Percentiles rank a stretch among this genome's conserved stretches.
Conservation (phyloP, 2,888 invertebrate species). For the Rhabditoides inermis region DNA sequence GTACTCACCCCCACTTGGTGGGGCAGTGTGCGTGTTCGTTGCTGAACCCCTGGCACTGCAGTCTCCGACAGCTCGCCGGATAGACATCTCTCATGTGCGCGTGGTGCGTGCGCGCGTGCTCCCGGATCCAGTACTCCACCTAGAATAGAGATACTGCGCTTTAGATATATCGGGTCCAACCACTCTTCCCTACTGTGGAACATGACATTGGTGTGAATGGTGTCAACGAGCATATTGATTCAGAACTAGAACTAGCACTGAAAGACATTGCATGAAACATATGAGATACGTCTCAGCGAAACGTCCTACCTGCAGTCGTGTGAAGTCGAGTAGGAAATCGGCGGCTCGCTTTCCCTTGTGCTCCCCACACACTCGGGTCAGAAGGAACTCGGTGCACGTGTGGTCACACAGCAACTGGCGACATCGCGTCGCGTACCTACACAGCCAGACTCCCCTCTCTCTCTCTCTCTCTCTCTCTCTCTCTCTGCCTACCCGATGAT, state of each 20-base stretch:
- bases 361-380: constrained; percentile 33
- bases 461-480: no score
- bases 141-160: constrained; percentile 14
- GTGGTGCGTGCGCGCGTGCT: constrained; percentile 17
- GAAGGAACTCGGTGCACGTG: constrained; percentile 40
- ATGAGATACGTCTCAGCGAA: not conserved
- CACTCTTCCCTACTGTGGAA: no score
- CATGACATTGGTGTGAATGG: not conserved
- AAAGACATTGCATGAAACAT: not conserved
- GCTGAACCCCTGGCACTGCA: constrained; percentile 44
- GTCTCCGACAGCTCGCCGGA: constrained; percentile 30
- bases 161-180: no score
- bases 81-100: constrained; percentile 10
- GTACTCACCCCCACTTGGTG: not conserved
- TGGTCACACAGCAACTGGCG: constrained; percentile 48
- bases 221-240: not conserved
- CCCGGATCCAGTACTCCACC: constrained; percentile 49
- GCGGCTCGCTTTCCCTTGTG: constrained; percentile 31
- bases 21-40: constrained; percentile 22
- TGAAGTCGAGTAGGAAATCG: constrained; percentile 44
- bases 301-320: constrained; percentile 36
- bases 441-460: no score
- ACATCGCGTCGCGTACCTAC: no score
- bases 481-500: constrained; percentile 37
- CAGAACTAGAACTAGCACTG: not conserved